phyloP scores from a whole-genome alignment of 2,888 invertebrate genomes.

The Melipona bicolor region DNA sequence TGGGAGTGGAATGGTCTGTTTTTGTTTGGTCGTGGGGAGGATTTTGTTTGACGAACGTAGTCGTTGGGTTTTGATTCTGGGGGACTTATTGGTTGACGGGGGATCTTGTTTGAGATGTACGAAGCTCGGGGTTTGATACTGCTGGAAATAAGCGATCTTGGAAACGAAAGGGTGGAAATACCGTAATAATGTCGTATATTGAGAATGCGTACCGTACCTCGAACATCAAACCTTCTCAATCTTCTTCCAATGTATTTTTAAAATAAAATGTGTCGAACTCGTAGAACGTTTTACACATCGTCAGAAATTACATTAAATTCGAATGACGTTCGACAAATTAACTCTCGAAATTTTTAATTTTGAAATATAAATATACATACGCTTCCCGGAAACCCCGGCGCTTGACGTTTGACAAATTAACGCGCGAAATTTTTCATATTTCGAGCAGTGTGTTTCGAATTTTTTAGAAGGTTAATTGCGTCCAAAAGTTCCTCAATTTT shows the following conservation, averaged over 20 bases:
- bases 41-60: conserved; percentile 3
- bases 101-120: background rate
- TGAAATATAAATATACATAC: too few relatives aligned
- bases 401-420: too few relatives aligned
- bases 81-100: too few relatives aligned
- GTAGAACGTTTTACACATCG: background rate
- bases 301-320: background rate
- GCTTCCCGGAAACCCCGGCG: too few relatives aligned
- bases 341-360: too few relatives aligned
- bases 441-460: too few relatives aligned
- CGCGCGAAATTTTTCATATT: too few relatives aligned
- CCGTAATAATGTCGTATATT: background rate
- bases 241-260: background rate
- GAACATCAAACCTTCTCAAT: background rate
- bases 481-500: too few relatives aligned
- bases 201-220: too few relatives aligned
- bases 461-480: too few relatives aligned
- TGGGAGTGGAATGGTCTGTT: background rate
- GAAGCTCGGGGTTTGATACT: too few relatives aligned
- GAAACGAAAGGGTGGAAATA: background rate
- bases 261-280: background rate
- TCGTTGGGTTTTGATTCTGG: background rate
- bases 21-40: background rate
- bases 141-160: background rate
- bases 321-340: background rate